A percentile compares a stretch with the other conserved stretches of the same genome.
These are phyloP conservation scores for Pasiphila rectangulata DNA, from an alignment of 2,888 invertebrate genomes.

Conservation along the genomic window DNA sequence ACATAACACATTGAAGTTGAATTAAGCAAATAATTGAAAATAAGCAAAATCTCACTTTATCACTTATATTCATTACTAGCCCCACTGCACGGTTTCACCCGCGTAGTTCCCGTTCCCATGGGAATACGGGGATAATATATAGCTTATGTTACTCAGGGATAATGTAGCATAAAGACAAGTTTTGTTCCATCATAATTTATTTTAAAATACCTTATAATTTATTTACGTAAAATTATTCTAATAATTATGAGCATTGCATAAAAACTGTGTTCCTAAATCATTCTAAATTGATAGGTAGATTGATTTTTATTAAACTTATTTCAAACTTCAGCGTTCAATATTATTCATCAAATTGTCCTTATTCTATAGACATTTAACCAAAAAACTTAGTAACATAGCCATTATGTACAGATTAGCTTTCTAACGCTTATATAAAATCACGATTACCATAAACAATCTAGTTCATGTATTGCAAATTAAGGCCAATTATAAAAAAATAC, in stretches of 20 bases:
- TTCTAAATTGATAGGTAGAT: neutral
- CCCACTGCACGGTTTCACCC: too few relatives aligned
- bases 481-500: constrained; percentile 36
- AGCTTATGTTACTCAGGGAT: too few relatives aligned
- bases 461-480: constrained; percentile 39
- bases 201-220: constrained; percentile 51
- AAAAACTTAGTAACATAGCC: constrained; percentile 24
- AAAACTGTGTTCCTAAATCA: constrained; percentile 10
- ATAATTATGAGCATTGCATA: constrained; percentile 39
- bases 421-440: constrained; percentile 45
- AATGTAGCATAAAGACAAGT: constrained; percentile 26
- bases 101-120: too few relatives aligned
- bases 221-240: constrained; percentile 41
- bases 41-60: too few relatives aligned
- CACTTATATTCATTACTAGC: too few relatives aligned
- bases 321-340: too few relatives aligned
- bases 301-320: neutral
- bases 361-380: neutral
- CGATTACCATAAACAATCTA: constrained; percentile 45
- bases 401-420: constrained; percentile 35
- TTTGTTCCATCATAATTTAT: constrained; percentile 55
- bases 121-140: too few relatives aligned
- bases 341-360: too few relatives aligned
- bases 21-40: too few relatives aligned
- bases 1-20: too few relatives aligned